Base-by-base conservation (phyloP, 2,888 invertebrate species). In the Hemistola chrysoprasaria region DNA sequence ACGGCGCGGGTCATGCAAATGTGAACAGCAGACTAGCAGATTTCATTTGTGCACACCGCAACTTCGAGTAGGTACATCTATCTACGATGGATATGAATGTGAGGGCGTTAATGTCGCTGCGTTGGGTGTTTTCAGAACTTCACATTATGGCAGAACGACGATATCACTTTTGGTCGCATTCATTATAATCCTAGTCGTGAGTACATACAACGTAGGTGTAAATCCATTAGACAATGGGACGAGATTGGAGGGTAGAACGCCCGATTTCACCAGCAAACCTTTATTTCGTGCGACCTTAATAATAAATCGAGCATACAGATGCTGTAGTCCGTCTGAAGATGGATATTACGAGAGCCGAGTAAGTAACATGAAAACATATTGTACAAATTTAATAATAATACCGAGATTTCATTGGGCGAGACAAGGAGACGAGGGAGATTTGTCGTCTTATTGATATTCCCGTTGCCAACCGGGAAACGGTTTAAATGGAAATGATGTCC, bases 251-350 rank as follows among this genome's bases (percentile, higher is more conserved):
- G 34, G 30, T 39, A 31, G n/a, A 26, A 32, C 25, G 42, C 8
- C 37, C 47, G 33, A 39, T 43, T 45, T 21, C 30, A 32, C 34
- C 33, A 22, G 20, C 24, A 33, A 39, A 41, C 40, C 46, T 40
- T 40, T 30, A 32, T 27, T 29, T 22, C 23, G 40, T n/a, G 29
- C 34, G 40, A 34, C 46, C 37, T 44, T 37, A 26, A 38, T 41
- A 40, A 35, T 40, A 48, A 50, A 50, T 41, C 41, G 41, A 28
- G 37, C 46, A 23, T 35, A 30, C 26, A 40, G 30, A 31, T 35
- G 34, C 21, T 22, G 22, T 22, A 22, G 23, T 22, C 42, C 29
- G 23, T 16, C 36, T 37, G 28, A 20, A 28, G 22, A 30, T 9
- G 20, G 26, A 22, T 32, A 23, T 41, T 16, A 23, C 8, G 23